These are phyloP conservation scores for Dolomedes plantarius DNA, from an alignment of 2,888 invertebrate species.

Conservation along the genomic window DNA sequence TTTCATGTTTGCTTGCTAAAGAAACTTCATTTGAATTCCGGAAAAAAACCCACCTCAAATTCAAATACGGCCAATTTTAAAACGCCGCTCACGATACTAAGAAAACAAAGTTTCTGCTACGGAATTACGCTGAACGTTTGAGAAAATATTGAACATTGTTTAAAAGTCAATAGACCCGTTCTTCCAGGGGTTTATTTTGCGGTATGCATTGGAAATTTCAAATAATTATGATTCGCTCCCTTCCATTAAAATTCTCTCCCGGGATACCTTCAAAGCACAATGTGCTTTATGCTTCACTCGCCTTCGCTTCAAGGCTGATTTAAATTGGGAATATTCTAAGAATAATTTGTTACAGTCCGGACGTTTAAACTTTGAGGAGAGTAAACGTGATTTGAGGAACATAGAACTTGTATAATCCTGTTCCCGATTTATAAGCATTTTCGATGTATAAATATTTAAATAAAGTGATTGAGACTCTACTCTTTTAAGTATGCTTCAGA, in stretches of 20 bases:
- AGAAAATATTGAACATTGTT: constrained; percentile 16
- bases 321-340: no score
- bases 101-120: constrained; percentile 28
- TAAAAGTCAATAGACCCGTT: constrained; percentile 30
- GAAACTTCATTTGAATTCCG: not conserved
- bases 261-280: not conserved
- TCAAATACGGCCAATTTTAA: not conserved
- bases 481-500: no score
- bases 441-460: no score
- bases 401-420: no score
- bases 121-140: constrained; percentile 14
- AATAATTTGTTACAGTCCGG: no score
- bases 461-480: no score
- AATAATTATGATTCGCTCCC: constrained; percentile 34
- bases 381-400: no score
- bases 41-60: no score
- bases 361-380: no score
- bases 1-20: not conserved
- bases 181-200: constrained; percentile 55
- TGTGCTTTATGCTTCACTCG: not conserved
- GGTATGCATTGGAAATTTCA: constrained; percentile 22
- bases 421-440: no score
- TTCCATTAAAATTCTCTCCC: not conserved
- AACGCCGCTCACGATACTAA: constrained; percentile 27
- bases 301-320: not conserved